Conservation (phyloP, 2,113 vertebrate species). For the Aspiorhynchus laticeps region DNA sequence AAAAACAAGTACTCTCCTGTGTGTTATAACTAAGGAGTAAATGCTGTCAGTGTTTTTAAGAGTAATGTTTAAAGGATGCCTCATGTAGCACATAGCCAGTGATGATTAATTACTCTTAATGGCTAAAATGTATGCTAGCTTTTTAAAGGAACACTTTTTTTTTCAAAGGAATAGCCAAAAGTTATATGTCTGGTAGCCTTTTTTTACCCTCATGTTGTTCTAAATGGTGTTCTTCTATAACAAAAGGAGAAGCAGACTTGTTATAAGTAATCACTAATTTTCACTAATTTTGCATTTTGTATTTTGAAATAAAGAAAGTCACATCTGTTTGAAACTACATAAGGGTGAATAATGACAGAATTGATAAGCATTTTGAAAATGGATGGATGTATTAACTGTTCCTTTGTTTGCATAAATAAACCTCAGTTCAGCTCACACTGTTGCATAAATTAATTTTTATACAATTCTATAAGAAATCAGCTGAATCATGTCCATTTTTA, state of each 20-base stretch:
- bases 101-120: not conserved
- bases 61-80: not conserved
- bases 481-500: not conserved
- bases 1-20: conserved; percentile 4
- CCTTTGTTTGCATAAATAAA: too few species aligned
- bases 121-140: not conserved
- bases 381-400: not conserved
- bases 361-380: not conserved
- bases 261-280: not conserved
- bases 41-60: not conserved
- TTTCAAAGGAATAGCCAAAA: not conserved
- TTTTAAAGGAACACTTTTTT: not conserved
- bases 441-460: not conserved
- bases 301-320: not conserved
- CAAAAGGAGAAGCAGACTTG: not conserved
- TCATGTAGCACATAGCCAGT: not conserved
- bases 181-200: not conserved
- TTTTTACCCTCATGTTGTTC: not conserved
- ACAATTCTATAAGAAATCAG: not conserved
- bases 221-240: not conserved
- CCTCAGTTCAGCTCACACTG: not conserved
- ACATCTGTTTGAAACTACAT: not conserved
- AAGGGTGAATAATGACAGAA: not conserved
- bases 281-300: not conserved
- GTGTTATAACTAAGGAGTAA: not conserved